A percentile compares a stretch with the other conserved stretches of the same genome.
Conservation (phyloP, 2,888 invertebrate species). For the Strigamia transsilvanica region DNA sequence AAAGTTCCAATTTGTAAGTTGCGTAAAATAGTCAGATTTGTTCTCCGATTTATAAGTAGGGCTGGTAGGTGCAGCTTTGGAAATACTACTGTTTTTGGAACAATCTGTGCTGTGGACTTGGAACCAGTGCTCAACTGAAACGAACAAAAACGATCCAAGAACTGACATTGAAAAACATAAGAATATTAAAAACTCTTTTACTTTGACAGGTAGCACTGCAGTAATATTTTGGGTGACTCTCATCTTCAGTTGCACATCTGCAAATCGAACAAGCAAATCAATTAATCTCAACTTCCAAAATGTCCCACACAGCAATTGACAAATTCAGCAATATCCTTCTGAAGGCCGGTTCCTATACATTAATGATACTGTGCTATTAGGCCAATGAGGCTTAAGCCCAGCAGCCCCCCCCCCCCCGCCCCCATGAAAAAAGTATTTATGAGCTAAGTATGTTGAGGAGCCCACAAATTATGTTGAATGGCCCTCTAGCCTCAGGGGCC, state of each 20-base stretch:
- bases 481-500: no score
- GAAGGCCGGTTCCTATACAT: no score
- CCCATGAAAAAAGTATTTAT: no score
- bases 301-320: no score
- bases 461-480: no score
- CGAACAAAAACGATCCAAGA: not conserved
- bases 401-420: no score
- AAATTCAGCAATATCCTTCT: no score
- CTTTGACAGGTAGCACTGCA: slow-evolving; percentile 7
- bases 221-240: not conserved
- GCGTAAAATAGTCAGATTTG: not conserved
- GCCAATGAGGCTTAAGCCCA: no score
- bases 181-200: not conserved
- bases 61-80: not conserved
- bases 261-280: not conserved
- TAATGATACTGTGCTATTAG: no score
- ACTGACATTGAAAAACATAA: no score
- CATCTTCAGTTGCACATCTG: not conserved
- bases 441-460: no score
- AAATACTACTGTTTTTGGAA: not conserved
- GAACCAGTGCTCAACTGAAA: slow-evolving; percentile 3
- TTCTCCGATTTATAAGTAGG: not conserved
- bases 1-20: not conserved
- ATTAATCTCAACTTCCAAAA: no score
- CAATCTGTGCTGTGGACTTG: not conserved